Conservation (phyloP, 2,797 vertebrate genomes). For the Pyrocephalus nanus region DNA sequence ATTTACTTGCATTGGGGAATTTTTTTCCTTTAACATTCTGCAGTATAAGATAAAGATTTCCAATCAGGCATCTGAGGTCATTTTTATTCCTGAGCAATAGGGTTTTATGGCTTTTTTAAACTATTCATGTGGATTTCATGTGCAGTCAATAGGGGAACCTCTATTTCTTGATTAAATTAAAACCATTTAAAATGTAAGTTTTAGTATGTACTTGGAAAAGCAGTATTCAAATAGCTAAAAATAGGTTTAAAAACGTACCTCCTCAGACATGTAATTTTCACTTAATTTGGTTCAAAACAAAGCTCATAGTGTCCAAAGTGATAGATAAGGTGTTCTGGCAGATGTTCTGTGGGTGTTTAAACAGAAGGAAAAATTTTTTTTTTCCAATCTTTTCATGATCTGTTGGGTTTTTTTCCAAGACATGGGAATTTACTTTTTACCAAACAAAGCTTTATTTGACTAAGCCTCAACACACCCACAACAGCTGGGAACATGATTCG, state of each 20-base stretch:
- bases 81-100: rapidly evolving
- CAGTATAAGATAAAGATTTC: background rate
- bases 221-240: background rate
- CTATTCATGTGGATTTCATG: background rate
- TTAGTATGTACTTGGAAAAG: background rate
- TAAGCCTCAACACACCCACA: background rate
- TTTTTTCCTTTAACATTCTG: background rate
- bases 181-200: background rate
- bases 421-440: background rate
- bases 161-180: background rate
- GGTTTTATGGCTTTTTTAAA: background rate
- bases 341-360: background rate
- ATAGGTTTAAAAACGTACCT: background rate
- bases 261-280: background rate
- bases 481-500: background rate
- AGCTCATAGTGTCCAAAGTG: background rate
- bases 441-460: background rate
- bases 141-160: background rate
- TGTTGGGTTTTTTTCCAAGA: background rate
- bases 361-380: background rate
- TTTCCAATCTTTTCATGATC: background rate
- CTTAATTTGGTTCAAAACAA: background rate
- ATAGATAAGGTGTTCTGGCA: background rate
- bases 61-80: background rate
- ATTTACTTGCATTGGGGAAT: background rate